These are phyloP conservation scores for Panthera leo DNA, from an alignment of 2,113 vertebrate genomes.

Conservation along the genomic window DNA sequence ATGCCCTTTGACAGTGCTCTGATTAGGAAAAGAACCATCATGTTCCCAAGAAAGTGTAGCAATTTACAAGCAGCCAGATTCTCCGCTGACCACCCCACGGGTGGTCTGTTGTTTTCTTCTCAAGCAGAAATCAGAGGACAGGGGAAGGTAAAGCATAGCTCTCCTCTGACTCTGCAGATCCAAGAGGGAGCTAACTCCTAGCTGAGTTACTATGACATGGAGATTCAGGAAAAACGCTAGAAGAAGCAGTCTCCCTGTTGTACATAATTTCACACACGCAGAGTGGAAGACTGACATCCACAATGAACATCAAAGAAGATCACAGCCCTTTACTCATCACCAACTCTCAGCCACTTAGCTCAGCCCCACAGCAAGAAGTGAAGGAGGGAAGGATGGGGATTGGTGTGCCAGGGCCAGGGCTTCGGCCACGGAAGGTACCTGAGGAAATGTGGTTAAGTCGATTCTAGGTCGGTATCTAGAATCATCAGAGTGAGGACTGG, in stretches of 20 bases:
- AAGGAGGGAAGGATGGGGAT: neutral
- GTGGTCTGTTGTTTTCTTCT: neutral
- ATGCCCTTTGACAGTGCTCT: neutral
- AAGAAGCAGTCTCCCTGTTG: neutral
- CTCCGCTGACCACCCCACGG: neutral
- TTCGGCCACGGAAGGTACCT: neutral
- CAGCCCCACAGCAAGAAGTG: neutral
- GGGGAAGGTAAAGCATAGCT: neutral
- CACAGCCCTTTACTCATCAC: neutral
- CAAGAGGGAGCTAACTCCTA: neutral
- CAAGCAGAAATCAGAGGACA: neutral
- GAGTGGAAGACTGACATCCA: neutral
- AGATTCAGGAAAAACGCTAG: neutral
- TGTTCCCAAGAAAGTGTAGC: neutral
- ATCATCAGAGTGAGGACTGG: neutral
- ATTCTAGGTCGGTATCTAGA: neutral
- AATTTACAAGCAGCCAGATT: neutral
- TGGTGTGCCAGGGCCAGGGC: neutral
- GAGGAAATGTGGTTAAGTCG: neutral
- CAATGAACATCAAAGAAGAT: neutral
- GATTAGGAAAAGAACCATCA: neutral
- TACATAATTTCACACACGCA: neutral
- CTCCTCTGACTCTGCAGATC: neutral
- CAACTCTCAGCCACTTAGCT: neutral
- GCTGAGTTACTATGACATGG: neutral